A percentile compares a stretch with the other conserved stretches of the same genome.
These are phyloP conservation scores for Stichopus horrens DNA, from an alignment of 53 echinoderm and acorn worm genomes.

Conservation along the genomic window DNA sequence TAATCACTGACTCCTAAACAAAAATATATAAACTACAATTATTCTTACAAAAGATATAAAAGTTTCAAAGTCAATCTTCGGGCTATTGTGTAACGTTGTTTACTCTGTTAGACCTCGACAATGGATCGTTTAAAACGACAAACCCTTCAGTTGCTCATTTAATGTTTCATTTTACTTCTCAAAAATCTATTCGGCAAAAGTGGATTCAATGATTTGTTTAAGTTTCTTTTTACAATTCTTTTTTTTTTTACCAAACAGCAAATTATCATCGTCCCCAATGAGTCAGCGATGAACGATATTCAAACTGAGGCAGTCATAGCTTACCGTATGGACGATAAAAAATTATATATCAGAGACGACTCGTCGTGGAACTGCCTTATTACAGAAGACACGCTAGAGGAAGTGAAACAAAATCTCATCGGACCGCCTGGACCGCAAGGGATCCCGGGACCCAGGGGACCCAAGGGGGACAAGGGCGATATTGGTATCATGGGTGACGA, in stretches of 20 bases:
- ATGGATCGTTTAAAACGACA: too few species aligned
- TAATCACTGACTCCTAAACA: too few species aligned
- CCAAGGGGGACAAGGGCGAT: constrained; percentile 76
- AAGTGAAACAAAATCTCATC: constrained; percentile 55
- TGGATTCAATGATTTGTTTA: not conserved
- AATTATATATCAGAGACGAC: constrained; percentile 91
- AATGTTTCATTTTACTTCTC: not conserved
- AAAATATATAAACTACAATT: too few species aligned
- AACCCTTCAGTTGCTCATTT: not conserved
- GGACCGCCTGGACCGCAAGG: constrained; percentile 84
- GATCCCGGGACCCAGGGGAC: constrained; percentile 73
- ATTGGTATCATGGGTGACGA: constrained; percentile 41
- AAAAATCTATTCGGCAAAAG: not conserved
- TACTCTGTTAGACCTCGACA: too few species aligned
- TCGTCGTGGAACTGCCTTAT: constrained; percentile 89
- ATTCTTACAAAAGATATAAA: too few species aligned
- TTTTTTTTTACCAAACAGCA: constrained; percentile 56
- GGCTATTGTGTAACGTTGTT: too few species aligned
- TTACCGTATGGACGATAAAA: constrained; percentile 89
- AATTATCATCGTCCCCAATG: constrained; percentile 83
- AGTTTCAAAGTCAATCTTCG: too few species aligned
- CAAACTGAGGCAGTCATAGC: constrained; percentile 79
- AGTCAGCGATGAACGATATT: constrained; percentile 76
- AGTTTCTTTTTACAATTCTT: not conserved
- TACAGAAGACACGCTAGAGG: constrained; percentile 57